Evolutionary conservation across 1,140 invertebrate species (phyloP).

Genomic region (Venturia canescens): DNA sequence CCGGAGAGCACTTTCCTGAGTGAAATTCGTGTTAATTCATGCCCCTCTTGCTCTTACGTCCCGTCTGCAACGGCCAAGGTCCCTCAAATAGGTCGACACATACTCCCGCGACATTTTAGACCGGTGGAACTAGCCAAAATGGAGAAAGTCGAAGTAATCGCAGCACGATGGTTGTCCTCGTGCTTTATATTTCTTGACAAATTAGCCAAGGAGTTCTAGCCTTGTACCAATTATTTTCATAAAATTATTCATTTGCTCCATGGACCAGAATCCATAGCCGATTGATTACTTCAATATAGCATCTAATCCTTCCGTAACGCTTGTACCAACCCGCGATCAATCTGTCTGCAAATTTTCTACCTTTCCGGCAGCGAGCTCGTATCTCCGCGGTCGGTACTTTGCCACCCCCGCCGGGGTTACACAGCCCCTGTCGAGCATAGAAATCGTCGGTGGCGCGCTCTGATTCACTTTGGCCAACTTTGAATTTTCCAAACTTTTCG

Average conservation of each 20-base stretch:
- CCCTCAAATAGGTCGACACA: slow-evolving; percentile 29
- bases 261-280: no score
- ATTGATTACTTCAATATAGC: background rate
- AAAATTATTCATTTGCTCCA: no score
- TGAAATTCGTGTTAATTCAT: slow-evolving; percentile 19
- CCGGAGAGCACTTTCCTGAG: background rate
- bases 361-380: background rate
- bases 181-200: background rate
- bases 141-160: no score
- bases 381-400: background rate
- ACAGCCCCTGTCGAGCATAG: background rate
- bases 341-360: background rate
- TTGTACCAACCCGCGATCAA: background rate
- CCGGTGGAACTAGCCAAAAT: background rate
- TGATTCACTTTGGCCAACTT: background rate
- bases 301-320: background rate
- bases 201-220: no score
- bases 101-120: background rate
- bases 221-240: no score
- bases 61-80: slow-evolving; percentile 31
- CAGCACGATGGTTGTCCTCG: background rate
- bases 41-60: background rate
- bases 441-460: background rate
- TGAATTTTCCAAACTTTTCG: background rate
- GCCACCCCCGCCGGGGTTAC: background rate